A percentile compares a stretch with the other conserved stretches of the same genome.
Conservation (phyloP, 2,113 vertebrate species). For the Platysteira castanea region DNA sequence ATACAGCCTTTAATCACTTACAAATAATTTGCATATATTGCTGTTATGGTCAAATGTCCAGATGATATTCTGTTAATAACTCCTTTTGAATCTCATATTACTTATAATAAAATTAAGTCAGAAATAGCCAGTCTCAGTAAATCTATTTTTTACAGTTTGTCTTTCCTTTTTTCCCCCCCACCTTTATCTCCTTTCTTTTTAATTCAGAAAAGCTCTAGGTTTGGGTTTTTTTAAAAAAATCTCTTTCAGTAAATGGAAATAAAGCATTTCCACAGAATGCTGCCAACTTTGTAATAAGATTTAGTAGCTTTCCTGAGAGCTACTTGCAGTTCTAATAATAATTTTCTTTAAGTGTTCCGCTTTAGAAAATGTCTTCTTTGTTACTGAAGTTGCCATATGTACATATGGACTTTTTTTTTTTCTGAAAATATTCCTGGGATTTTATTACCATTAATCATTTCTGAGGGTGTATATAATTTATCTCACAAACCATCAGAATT, state of each 20-base stretch:
- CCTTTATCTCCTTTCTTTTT: not conserved
- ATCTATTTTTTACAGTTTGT: not conserved
- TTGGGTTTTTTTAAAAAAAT: not conserved
- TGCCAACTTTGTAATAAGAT: slow-evolving; percentile 28
- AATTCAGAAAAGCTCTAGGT: not conserved
- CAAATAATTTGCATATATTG: not conserved
- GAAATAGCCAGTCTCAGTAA: not conserved
- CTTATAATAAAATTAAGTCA: not conserved
- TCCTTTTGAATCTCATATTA: not conserved
- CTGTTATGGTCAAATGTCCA: not conserved
- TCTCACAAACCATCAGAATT: slow-evolving; percentile 92
- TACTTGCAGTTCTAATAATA: slow-evolving; percentile 42
- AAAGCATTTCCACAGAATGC: not conserved
- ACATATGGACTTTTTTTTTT: slow-evolving; percentile 61
- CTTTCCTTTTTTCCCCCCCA: not conserved
- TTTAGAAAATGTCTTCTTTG: slow-evolving; percentile 55
- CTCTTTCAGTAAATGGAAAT: not conserved
- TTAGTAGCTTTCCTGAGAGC: slow-evolving; percentile 27
- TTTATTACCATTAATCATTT: slow-evolving; percentile 97
- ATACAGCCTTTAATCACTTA: not conserved
- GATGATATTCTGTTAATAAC: not conserved
- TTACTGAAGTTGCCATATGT: slow-evolving; percentile 69
- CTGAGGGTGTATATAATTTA: slow-evolving; percentile 90
- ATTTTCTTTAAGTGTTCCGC: slow-evolving; percentile 35
- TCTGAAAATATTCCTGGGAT: slow-evolving; percentile 66